Evolutionary conservation across 2,888 invertebrate species (phyloP), one percentile per base, ranked within the genome.

Genomic region (Cephus rjabovi): DNA sequence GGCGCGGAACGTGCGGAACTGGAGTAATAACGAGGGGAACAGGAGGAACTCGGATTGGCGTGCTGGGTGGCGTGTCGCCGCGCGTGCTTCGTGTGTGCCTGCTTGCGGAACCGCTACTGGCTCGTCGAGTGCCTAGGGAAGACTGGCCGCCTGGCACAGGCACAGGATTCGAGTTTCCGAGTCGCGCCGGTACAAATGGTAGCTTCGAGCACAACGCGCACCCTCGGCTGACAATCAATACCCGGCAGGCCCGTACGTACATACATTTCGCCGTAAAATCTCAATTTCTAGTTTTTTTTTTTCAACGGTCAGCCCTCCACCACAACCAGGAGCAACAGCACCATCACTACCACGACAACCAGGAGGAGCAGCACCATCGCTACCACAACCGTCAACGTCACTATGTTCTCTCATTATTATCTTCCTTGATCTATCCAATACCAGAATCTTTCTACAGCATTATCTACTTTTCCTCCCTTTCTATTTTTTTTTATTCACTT

Each of bases 81-180:
- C 56, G 56, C 56, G 56, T 56, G 56, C 9, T 56, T 56, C 56
- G 56, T 56, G 23, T 56, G 56, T 23, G 56, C 56, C 56, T 56
- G 56, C 56, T 56, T 23, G 56, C 56, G 56, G 56, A 56, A 56
- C 56, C 56, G 56, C 56, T 84, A 79, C 86, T 87, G 87, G 87
- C 87, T 87, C 87, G 87, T 86, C 88, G 90, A 89, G 89, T 88
- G 90, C 90, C 90, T 88, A 87, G 87, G 89, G 90, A 90, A 90
- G 90, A 91, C 91, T 91, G 88, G 87, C 87, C 87, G 85, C 85
- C 33, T 33, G 33, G 71, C 71, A 34, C 71, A 33, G 71, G 71
- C 31, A 34, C 71, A 71, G 71, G 71, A 81, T 79, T 77, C 77
- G 73, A 81, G 74, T 74, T 34, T 35, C 73, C 80, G 82, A 80